Base-by-base conservation (phyloP, 2,888 invertebrate species). In the Pelosia muscerda region DNA sequence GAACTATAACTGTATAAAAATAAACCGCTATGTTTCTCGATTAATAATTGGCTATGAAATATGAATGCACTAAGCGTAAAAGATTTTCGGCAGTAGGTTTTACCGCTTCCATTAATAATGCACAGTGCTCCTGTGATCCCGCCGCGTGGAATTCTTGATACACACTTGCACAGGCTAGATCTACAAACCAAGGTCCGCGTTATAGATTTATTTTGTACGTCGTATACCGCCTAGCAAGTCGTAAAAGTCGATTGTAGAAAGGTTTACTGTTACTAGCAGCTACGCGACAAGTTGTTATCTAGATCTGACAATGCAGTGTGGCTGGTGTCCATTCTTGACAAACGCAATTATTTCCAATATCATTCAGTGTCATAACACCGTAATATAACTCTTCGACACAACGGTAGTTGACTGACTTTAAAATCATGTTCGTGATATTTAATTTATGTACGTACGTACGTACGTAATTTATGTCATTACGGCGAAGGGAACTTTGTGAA, bases 221-320 rank as follows among this genome's bases (percentile, higher is more conserved):
- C 34, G 61, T 65, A 60, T 58, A 60, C 55, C 38, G 23, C 31
- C 10, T 58, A 10, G 60, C 31, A 60, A 38, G 49, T 69, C 65
- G 65, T 69, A 65, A 69, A 69, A 65, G 61, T 65, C 57, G 61
- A 60, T 62, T 38, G 34, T 53, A 23, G 69, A 65, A 62, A 69
- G 65, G 68, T 68, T 65, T 68, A 62, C 49, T 22, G 65, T 49
- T 22, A 26, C 22, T 57, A 57, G 56, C 28, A 26, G 13, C 54
- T 64, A 49, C 28, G 61, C 63, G 62, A 67, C 66, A 64, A 54
- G 59, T 28, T 63, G 26, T 9, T 62, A 63, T 67, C 62, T 63
- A 11, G 42, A 61, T 25, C 38, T 34, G 57, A 34, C 60, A 68
- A 63, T 53, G 28, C 42, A 22, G 23, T 53, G 25, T 28, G 55